Evolutionary conservation across 1,140 invertebrate genomes (phyloP), one percentile per base, ranked within the genome.

Genomic region (Bilobella aurantiaca): DNA sequence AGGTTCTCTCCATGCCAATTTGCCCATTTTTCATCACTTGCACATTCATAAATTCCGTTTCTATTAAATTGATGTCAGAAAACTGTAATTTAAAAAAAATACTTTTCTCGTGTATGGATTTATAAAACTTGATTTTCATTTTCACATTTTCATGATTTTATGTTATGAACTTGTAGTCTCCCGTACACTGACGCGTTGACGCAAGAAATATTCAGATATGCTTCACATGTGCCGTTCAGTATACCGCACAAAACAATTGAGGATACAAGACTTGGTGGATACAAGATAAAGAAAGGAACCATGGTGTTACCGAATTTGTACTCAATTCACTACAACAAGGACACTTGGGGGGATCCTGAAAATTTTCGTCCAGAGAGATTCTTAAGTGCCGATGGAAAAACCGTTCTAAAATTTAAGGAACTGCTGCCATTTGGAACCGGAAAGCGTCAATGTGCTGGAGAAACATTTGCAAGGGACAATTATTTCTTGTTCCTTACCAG

Each of bases 371-470:
- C 77, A 0, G 71, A 75, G 27, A 64, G 74, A 29, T 74, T 72
- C 42, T 37, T 76, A 12, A 65, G 59, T 32, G 25, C 49, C 14
- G 61, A 69, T 25, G 64, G 66, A 16, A 74, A 72, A 42, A 60
- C 56, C 29, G 16, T 66, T 5, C 12, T 68, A 1, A 67, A 69
- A 49, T 49, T 62, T 30, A 64, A 73, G 8, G 53, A 70, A 1
- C 62, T 63, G 8, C 37, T 74, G 28, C 25, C 69, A 5, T 69
- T 71, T 31, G 70, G 69, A 79, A 57, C 71, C 85, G 84, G 84
- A 5, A 82, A 80, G 74, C 76, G 85, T 74, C 79, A 81, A 32
- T 86, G 85, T 67, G 67, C 83, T 1, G 85, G 84, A 21, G 84
- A 86, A 74, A 72, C 75, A 46, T 65, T 86, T 18, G 85, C 84